Conservation (phyloP, 2,797 vertebrate species). For the Cyprinella venusta region DNA sequence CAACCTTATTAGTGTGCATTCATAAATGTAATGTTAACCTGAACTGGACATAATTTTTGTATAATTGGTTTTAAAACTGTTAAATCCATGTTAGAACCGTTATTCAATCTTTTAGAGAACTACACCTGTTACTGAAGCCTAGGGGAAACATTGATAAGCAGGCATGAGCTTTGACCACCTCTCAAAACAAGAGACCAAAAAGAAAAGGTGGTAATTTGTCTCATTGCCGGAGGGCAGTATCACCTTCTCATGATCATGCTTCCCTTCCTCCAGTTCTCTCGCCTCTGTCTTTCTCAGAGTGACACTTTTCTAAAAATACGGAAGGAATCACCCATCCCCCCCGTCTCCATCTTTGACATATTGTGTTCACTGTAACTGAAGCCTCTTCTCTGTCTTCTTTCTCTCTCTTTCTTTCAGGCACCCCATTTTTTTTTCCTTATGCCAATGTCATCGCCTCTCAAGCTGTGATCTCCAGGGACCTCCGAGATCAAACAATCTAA, state of each 20-base stretch:
- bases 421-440: conserved; percentile 51
- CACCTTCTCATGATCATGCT: conserved; percentile 63
- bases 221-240: conserved; percentile 67
- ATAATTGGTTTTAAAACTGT: conserved; percentile 3
- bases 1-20: background rate
- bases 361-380: conserved; percentile 76
- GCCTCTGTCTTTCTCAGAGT: conserved; percentile 68
- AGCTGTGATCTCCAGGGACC: conserved; percentile 57
- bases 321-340: conserved; percentile 45
- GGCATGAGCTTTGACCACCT: conserved; percentile 65
- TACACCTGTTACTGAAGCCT: conserved; percentile 46
- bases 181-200: conserved; percentile 65
- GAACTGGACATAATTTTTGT: background rate
- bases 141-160: conserved; percentile 65
- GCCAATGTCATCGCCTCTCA: conserved; percentile 62
- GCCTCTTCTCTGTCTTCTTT: conserved; percentile 53
- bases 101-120: conserved; percentile 9
- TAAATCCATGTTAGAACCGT: conserved; percentile 19
- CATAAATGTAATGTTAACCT: background rate
- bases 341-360: conserved; percentile 65
- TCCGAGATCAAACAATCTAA: conserved; percentile 66
- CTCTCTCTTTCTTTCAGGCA: conserved; percentile 37
- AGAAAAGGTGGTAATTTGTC: conserved; percentile 67
- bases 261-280: conserved; percentile 64
- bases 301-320: conserved; percentile 64